A percentile compares a stretch with the other conserved stretches of the same genome.
These are phyloP conservation scores for Drosophila nigritarsus DNA, from an alignment of 2,888 invertebrate species.

Conservation along the genomic window DNA sequence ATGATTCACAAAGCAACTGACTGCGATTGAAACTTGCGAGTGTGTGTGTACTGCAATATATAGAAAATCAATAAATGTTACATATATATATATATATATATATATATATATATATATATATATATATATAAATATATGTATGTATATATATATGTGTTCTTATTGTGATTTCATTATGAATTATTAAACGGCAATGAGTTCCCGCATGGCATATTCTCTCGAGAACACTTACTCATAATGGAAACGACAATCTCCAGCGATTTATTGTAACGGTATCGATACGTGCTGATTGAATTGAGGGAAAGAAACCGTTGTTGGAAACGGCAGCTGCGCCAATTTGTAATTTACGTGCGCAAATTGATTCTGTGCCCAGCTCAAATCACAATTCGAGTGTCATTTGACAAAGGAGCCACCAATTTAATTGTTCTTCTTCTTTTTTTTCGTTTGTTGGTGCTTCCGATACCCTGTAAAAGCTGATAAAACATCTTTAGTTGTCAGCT, in stretches of 20 bases:
- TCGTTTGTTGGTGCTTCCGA: neutral
- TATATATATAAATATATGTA: too few relatives aligned
- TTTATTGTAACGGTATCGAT: slow-evolving; percentile 37
- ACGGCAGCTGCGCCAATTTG: neutral
- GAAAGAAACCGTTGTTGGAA: neutral
- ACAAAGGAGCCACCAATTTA: slow-evolving; percentile 12
- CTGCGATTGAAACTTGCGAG: slow-evolving; percentile 9
- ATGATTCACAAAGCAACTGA: slow-evolving; percentile 41
- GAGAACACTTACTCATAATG: slow-evolving; percentile 55
- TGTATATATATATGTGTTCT: slow-evolving; percentile 1
- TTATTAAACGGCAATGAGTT: slow-evolving; percentile 51
- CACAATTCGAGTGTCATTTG: slow-evolving; percentile 10
- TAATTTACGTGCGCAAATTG: slow-evolving; percentile 15
- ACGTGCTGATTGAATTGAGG: slow-evolving; percentile 14
- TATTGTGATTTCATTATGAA: slow-evolving; percentile 47
- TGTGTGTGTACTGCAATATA: slow-evolving; percentile 41
- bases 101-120: slow-evolving; percentile 2
- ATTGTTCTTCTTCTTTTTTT: slow-evolving; percentile 3
- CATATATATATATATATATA: slow-evolving; percentile 8
- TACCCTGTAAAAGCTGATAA: neutral
- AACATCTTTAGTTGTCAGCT: neutral
- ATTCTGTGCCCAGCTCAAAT: neutral
- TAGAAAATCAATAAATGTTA: slow-evolving; percentile 65
- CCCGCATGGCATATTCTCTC: slow-evolving; percentile 30
- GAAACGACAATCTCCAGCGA: slow-evolving; percentile 40